Evolutionary conservation across 1,140 invertebrate species (phyloP).

Genomic region (Diuraphis noxia): DNA sequence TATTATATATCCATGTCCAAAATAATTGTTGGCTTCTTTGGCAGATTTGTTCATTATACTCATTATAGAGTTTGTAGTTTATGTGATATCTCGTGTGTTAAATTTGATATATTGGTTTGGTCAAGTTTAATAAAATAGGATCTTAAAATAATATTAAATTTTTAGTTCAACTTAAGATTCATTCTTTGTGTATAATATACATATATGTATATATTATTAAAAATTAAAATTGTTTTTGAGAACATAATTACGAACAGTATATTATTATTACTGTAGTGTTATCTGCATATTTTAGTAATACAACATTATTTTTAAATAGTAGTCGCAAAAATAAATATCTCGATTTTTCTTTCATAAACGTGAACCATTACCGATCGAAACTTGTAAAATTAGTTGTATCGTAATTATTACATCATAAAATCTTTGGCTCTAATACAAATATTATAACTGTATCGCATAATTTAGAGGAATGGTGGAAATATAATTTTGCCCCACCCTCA

Average conservation of each 20-base stretch:
- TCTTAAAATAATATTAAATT: slow-evolving; percentile 12
- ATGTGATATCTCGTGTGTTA: not conserved
- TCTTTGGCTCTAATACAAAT: too few relatives aligned
- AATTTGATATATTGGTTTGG: not conserved
- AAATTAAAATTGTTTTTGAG: not conserved
- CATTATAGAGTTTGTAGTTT: not conserved
- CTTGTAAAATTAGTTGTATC: not conserved
- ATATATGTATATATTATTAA: not conserved
- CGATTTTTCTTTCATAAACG: not conserved
- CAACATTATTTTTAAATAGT: not conserved
- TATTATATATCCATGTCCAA: not conserved
- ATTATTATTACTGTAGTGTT: not conserved
- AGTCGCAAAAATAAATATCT: not conserved
- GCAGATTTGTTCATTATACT: not conserved
- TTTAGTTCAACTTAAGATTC: not conserved
- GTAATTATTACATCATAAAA: too few relatives aligned
- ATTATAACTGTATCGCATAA: too few relatives aligned
- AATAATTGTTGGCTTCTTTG: not conserved
- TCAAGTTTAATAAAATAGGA: not conserved
- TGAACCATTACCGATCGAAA: not conserved
- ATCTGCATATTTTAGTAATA: not conserved
- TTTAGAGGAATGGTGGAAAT: too few relatives aligned
- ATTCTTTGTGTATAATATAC: not conserved
- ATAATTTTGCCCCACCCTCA: not conserved
- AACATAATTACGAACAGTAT: not conserved